Base-by-base conservation (phyloP, 2,113 vertebrate species). In the Sinocyclocheilus anshuiensis region DNA sequence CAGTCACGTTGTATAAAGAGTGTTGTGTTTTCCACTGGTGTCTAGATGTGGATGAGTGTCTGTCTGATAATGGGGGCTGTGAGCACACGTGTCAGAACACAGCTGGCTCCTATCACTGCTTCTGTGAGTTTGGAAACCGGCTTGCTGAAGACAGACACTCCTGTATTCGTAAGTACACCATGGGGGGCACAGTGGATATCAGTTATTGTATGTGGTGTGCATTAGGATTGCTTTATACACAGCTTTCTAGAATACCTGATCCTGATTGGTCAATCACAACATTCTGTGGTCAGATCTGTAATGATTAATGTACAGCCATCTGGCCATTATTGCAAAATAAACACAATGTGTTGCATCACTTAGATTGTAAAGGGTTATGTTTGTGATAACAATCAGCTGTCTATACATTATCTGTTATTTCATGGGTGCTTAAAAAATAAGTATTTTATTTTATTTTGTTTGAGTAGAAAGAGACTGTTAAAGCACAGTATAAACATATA, bases 21-120 rank as follows among this genome's bases (percentile, higher is more conserved):
- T 18, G 22, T 61, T 61, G 55, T 42, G 69, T 72, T 74, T 83
- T 72, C 67, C 26, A 8, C 65, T 83, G 24, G 48, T n/a, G 16
- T 55, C 5, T 83, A 99, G 98, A 99, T 7, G 93, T 97, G 86
- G 96, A 99, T 0, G 98, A 99, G 91, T 99, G 98, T 42, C 88
- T 94, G 29, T 94, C 94, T 0, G 75, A 87, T 18, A 96, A 92
- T 0, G 94, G 95, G 0, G 96, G 95, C 0, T 99, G 98, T 1
- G 97, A 96, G 3, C 97, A 98, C 84, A 92, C 65, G 0, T 99
- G 98, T 71, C 93, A 96, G 84, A 99, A 99, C 93, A 95, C 93
- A 15, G 95, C 90, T 0, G 97, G 98, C 0, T 99, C 97, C 0
- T 98, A 97, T 92, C 96, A 94, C 90, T 99, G 98, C 18, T 92